phyloP scores from a whole-genome alignment of 2,888 invertebrate species.

The Leucoptera coffeella region DNA sequence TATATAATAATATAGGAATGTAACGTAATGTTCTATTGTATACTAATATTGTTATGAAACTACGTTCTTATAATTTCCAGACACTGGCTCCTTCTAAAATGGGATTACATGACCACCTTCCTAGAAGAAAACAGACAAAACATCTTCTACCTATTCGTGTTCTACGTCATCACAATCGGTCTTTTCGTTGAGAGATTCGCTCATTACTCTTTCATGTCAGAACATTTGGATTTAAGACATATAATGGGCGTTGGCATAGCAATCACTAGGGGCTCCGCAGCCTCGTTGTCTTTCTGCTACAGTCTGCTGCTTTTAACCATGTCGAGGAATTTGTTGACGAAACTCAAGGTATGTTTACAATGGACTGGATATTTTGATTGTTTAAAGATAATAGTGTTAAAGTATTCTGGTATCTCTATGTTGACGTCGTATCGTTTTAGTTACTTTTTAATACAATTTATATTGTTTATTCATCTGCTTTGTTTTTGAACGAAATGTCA shows the following conservation, averaged over 20 bases:
- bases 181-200: conserved; percentile 94
- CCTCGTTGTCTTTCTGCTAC: conserved; percentile 91
- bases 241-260: conserved; percentile 98
- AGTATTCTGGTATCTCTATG: no score
- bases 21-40: no score
- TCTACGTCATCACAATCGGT: conserved; percentile 89
- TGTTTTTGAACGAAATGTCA: no score
- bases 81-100: conserved; percentile 69
- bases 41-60: not conserved
- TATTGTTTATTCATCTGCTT: no score
- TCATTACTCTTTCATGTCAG: conserved; percentile 94
- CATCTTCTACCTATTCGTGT: conserved; percentile 90
- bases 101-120: conserved; percentile 85
- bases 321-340: conserved; percentile 87
- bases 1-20: no score
- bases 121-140: conserved; percentile 94
- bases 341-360: conserved; percentile 72
- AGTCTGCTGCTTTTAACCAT: conserved; percentile 85
- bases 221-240: conserved; percentile 89
- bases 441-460: no score
- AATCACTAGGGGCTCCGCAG: conserved; percentile 90
- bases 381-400: no score
- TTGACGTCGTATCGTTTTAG: no score
- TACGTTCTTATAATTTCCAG: conserved; percentile 26
- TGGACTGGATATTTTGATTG: no score